phyloP scores from a whole-genome alignment of 2,113 vertebrate genomes.

The Pseudolaguvia tuberculata region DNA sequence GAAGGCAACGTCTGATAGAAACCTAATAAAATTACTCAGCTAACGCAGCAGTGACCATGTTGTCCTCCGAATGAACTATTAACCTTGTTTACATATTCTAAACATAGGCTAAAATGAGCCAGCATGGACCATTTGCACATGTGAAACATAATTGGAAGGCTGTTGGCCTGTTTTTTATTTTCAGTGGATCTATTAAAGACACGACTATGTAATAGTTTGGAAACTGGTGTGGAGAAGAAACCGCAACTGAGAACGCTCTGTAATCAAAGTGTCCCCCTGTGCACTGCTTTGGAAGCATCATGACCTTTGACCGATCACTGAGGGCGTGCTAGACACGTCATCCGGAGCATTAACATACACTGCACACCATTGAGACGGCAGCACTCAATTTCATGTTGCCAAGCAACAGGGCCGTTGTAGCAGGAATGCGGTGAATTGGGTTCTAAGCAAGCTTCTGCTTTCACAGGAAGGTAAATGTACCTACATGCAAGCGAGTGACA shows the following conservation, averaged over 20 bases:
- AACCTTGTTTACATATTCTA: constrained; percentile 27
- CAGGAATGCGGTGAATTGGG: constrained; percentile 27
- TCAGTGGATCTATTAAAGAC: not conserved
- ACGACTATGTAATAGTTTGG: constrained; percentile 2
- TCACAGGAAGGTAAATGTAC: constrained; percentile 21
- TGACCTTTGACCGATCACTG: constrained; percentile 14
- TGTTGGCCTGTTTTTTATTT: constrained; percentile 19
- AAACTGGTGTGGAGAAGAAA: not conserved
- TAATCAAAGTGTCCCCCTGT: constrained; percentile 15
- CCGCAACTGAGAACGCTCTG: constrained; percentile 16
- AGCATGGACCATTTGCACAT: constrained; percentile 18
- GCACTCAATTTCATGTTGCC: constrained; percentile 46
- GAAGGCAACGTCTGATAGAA: not conserved
- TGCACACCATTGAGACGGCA: constrained; percentile 31
- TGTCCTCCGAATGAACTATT: constrained; percentile 20
- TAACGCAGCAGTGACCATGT: not conserved
- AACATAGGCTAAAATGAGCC: constrained; percentile 25
- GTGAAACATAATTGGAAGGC: constrained; percentile 1
- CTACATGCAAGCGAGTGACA: constrained; percentile 11
- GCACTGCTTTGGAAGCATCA: constrained; percentile 15
- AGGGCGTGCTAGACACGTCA: constrained; percentile 30
- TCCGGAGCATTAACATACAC: constrained; percentile 43
- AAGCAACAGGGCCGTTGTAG: constrained; percentile 45
- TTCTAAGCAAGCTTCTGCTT: constrained; percentile 25
- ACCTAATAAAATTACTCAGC: constrained; percentile 7